Percentiles rank a stretch among this genome's conserved stretches.
Conservation (phyloP, 2,888 invertebrate genomes). For the Epinotia nisella region DNA sequence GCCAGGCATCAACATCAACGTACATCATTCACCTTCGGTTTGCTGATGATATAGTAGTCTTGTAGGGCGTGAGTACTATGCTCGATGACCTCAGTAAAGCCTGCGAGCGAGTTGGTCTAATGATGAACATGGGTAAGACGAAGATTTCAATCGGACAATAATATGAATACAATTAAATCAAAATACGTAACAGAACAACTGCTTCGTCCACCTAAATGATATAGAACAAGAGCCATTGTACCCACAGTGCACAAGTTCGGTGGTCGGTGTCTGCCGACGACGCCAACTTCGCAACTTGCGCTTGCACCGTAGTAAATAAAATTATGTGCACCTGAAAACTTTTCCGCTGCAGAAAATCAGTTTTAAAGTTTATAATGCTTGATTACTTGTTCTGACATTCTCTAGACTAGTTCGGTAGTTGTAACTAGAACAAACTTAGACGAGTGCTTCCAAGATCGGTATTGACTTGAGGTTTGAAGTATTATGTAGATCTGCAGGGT, state of each 20-base stretch:
- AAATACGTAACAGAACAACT: neutral
- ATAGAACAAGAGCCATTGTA: constrained; percentile 21
- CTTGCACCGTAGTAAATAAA: constrained; percentile 28
- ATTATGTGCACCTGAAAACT: constrained; percentile 42
- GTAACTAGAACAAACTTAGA: neutral
- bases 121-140: no score
- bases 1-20: no score
- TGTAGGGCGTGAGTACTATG: no score
- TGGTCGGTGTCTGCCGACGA: constrained; percentile 13
- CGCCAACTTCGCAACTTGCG: constrained; percentile 36
- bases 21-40: no score
- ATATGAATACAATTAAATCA: neutral
- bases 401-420: neutral
- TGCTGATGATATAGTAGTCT: no score
- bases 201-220: constrained; percentile 3
- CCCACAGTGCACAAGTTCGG: constrained; percentile 17
- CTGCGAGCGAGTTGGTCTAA: no score
- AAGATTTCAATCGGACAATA: no score
- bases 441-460: neutral
- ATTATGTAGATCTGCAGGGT: no score
- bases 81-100: no score
- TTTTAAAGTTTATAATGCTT: constrained; percentile 20
- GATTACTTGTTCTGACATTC: neutral
- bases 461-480: neutral
- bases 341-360: constrained; percentile 32